Conservation (phyloP, 2,888 invertebrate species). For the Laspeyria flexula region DNA sequence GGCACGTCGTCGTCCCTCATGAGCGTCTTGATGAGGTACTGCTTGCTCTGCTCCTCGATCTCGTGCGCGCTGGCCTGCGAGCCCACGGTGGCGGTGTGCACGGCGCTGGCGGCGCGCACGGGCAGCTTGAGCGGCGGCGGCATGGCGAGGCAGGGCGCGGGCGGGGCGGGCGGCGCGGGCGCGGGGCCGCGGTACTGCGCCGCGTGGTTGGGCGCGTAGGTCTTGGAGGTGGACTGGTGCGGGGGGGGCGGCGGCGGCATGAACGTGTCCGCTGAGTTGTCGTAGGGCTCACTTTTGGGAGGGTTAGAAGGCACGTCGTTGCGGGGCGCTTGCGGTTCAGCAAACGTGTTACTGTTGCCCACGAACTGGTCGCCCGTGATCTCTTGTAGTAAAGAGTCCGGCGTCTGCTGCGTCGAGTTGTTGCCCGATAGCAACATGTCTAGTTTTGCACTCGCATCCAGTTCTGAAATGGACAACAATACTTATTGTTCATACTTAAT, state of each 20-base stretch:
- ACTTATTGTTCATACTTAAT: too few relatives aligned
- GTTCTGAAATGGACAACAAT: slow-evolving; percentile 52
- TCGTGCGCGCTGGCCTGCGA: slow-evolving; percentile 84
- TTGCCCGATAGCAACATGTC: slow-evolving; percentile 63
- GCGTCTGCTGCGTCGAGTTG: slow-evolving; percentile 45
- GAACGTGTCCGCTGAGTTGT: slow-evolving; percentile 57
- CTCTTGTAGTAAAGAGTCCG: slow-evolving; percentile 61
- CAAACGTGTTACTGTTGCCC: slow-evolving; percentile 58
- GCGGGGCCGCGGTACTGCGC: slow-evolving; percentile 23
- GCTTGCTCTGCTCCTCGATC: slow-evolving; percentile 89
- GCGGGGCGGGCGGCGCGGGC: not conserved
- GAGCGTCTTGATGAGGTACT: slow-evolving; percentile 95
- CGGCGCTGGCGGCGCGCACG: slow-evolving; percentile 60
- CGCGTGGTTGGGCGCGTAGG: slow-evolving; percentile 28
- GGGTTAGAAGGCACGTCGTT: slow-evolving; percentile 34
- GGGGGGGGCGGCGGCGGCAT: slow-evolving; percentile 75
- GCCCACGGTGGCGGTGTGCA: slow-evolving; percentile 76
- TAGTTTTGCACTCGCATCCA: slow-evolving; percentile 73
- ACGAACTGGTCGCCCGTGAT: slow-evolving; percentile 63
- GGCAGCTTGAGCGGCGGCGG: slow-evolving; percentile 74
- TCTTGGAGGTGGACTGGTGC: slow-evolving; percentile 58
- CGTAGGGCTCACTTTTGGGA: slow-evolving; percentile 44
- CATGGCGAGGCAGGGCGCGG: slow-evolving; percentile 52
- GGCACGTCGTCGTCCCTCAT: slow-evolving; percentile 95
- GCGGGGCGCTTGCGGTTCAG: slow-evolving; percentile 41